Evolutionary conservation across 30 jellyfish, hydroid and myxozoan species (phyloP).

Genomic region (Hydractinia echinata): DNA sequence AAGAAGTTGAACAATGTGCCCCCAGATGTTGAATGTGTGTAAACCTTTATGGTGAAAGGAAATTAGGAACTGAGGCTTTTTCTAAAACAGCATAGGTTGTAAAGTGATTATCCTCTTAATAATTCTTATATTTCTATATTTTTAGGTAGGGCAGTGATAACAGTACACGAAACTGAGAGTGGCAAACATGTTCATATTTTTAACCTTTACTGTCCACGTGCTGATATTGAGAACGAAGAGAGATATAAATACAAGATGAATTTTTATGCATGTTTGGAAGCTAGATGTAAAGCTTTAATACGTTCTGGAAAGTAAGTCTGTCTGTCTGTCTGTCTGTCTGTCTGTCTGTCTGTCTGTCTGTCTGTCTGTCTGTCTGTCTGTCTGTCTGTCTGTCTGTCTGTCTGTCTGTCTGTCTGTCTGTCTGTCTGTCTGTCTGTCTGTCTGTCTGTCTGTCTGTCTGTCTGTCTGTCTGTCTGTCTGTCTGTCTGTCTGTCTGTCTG

Average conservation of each 20-base stretch:
- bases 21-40: neutral
- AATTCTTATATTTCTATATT: neutral
- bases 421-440: no score
- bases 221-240: conserved; percentile 64
- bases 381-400: no score
- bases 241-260: conserved; percentile 74
- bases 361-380: no score
- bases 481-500: no score
- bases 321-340: no score
- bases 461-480: no score
- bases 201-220: conserved; percentile 88
- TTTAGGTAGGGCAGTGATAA: conserved; percentile 58
- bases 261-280: conserved; percentile 58
- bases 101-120: no score
- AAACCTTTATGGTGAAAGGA: neutral
- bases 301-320: conserved; percentile 45
- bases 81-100: no score
- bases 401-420: no score
- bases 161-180: conserved; percentile 55
- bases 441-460: no score
- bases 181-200: conserved; percentile 43
- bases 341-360: no score
- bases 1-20: no score
- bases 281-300: conserved; percentile 50
- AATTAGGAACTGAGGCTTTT: neutral